phyloP scores from a whole-genome alignment of 1,140 invertebrate species.

The Neodiprion virginianus region DNA sequence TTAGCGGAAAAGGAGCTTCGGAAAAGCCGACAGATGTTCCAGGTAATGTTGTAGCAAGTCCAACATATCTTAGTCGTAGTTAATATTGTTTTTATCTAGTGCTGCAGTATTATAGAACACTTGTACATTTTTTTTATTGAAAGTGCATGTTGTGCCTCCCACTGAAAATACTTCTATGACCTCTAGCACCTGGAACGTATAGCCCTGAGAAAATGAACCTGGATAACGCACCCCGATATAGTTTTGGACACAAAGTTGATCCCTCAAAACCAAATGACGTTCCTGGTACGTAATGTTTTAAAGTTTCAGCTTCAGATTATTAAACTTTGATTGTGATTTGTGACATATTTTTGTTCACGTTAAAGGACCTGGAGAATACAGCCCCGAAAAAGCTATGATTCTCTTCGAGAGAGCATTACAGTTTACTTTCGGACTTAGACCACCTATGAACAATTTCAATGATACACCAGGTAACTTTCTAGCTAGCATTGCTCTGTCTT shows the following conservation, averaged over 20 bases:
- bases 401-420: conserved; percentile 68
- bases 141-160: neutral
- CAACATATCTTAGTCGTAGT: too few species aligned
- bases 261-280: conserved; percentile 58
- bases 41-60: neutral
- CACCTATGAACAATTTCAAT: conserved; percentile 59
- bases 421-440: conserved; percentile 68
- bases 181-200: conserved; percentile 63
- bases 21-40: conserved; percentile 27
- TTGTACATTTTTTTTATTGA: neutral
- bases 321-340: conserved; percentile 3
- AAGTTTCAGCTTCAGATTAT: neutral
- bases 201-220: conserved; percentile 69
- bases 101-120: neutral
- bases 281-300: conserved; percentile 53
- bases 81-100: neutral
- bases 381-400: conserved; percentile 67
- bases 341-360: conserved; percentile 8
- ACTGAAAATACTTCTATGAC: neutral
- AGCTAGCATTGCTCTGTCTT: neutral
- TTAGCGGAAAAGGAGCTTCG: conserved; percentile 18
- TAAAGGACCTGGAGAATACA: conserved; percentile 65
- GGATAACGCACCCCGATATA: conserved; percentile 67
- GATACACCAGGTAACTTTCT: conserved; percentile 61
- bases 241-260: conserved; percentile 65